Evolutionary conservation across 2,797 vertebrate species (phyloP), one percentile per base, ranked within the genome.

Genomic region (Macrochelys suwanniensis): DNA sequence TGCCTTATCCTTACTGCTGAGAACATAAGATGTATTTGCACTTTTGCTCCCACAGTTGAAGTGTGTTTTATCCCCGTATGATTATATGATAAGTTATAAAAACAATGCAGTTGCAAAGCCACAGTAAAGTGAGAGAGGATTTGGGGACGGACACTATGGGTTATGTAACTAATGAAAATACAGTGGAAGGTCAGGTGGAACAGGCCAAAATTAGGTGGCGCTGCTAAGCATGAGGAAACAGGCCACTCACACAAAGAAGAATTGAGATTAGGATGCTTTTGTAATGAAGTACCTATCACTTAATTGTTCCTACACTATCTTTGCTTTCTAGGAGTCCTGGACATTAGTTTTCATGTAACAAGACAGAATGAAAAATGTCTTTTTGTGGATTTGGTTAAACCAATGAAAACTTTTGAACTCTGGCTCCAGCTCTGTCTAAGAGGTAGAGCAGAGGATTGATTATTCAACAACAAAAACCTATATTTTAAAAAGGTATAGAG

Each of bases 1-100:
- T 0, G 0, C 91, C 49, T 12, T 5, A 1, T 8, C 65, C 5
- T n/a, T 86, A 23, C 12, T 13, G 31, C 74, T 78, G 53, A 78
- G 61, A 9, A 25, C 23, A 5, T 16, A 42, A 42, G 42, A 59
- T 17, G 2, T 11, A 15, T 51, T 81, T 26, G 53, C 19, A 16
- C 26, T 79, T 61, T 85, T 50, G 53, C 26, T 47, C 42, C 71
- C 47, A 23, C 50, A 61, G 37, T 50, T 84, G 47, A 89, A 92
- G 51, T 45, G 28, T 81, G 3, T 79, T 95, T 93, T 88, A 47
- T 76, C 79, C 57, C 0, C 0, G 21, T 26, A 80, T 87, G 87
- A 89, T 49, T 37, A n/a, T 11, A 51, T 0, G 17, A 42, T 28
- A 85, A 82, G 47, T 0, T 2, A 28, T 71, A 10, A 37, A 37